Evolutionary conservation across 2,797 vertebrate species (phyloP).

Genomic region (Perodicticus potto): DNA sequence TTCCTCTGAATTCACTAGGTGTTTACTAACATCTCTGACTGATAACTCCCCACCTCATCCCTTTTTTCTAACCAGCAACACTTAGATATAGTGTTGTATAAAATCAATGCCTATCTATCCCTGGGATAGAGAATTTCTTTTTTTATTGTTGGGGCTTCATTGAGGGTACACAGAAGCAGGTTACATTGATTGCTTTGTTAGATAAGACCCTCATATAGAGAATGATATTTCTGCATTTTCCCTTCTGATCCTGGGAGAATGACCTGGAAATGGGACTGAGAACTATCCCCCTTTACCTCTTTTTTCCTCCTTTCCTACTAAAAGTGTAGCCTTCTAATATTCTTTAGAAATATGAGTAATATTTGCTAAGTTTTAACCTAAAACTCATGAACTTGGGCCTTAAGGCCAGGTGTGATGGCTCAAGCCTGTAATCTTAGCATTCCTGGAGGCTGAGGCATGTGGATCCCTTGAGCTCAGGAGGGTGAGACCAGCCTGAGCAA

Average conservation of each 20-base stretch:
- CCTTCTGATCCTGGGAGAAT: neutral
- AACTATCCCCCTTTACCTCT: neutral
- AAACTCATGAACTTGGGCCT: neutral
- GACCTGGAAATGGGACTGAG: neutral
- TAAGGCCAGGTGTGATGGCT: too few relatives aligned
- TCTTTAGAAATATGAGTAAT: neutral
- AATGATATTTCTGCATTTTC: neutral
- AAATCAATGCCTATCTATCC: neutral
- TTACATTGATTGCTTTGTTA: too few relatives aligned
- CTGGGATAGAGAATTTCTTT: neutral
- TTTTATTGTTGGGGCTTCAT: too few relatives aligned
- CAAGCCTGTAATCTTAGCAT: too few relatives aligned
- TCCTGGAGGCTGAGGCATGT: too few relatives aligned
- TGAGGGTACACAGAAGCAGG: too few relatives aligned
- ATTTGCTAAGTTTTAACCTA: neutral
- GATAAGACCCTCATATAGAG: neutral
- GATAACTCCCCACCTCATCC: fast-evolving
- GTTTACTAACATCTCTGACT: neutral
- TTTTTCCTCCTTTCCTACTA: neutral
- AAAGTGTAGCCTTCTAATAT: neutral
- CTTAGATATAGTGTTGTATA: neutral
- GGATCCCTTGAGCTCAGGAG: too few relatives aligned
- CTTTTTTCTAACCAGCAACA: neutral
- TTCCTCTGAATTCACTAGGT: neutral
- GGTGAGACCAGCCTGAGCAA: too few relatives aligned